Conservation (phyloP, 2,113 vertebrate species). For the Pelecanus crispus region DNA sequence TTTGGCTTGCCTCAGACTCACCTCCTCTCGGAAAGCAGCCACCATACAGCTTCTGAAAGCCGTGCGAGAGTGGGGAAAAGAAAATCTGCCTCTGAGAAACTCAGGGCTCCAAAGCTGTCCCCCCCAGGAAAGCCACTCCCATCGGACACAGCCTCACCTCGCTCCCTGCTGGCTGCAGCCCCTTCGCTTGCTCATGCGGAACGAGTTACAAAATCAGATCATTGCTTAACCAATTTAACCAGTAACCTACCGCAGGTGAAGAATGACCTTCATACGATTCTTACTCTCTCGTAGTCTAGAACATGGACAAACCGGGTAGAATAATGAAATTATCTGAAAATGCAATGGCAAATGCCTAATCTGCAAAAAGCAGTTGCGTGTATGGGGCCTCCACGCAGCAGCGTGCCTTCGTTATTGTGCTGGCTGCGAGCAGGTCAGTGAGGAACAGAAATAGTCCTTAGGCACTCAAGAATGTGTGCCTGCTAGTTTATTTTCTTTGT, state of each 20-base stretch:
- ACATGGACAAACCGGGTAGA: neutral
- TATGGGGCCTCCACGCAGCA: neutral
- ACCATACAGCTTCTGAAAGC: neutral
- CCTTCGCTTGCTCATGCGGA: neutral
- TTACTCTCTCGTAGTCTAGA: neutral
- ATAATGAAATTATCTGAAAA: neutral
- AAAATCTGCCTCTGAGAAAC: neutral
- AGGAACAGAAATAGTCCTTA: neutral
- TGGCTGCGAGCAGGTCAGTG: neutral
- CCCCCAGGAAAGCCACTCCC: neutral
- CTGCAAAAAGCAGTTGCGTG: neutral
- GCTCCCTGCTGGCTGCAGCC: neutral
- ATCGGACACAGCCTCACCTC: accelerated
- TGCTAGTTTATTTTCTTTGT: slow-evolving; percentile 18
- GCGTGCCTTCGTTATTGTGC: accelerated
- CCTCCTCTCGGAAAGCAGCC: neutral
- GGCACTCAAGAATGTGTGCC: neutral
- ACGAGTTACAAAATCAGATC: neutral
- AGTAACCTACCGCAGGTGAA: neutral
- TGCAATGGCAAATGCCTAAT: neutral
- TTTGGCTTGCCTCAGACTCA: neutral
- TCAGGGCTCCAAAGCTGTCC: neutral
- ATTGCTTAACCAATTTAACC: neutral
- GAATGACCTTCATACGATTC: neutral
- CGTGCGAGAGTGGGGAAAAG: neutral